Percentiles rank a stretch among this genome's conserved stretches.
Conservation (phyloP, 2,113 vertebrate genomes). For the Vimba vimba region DNA sequence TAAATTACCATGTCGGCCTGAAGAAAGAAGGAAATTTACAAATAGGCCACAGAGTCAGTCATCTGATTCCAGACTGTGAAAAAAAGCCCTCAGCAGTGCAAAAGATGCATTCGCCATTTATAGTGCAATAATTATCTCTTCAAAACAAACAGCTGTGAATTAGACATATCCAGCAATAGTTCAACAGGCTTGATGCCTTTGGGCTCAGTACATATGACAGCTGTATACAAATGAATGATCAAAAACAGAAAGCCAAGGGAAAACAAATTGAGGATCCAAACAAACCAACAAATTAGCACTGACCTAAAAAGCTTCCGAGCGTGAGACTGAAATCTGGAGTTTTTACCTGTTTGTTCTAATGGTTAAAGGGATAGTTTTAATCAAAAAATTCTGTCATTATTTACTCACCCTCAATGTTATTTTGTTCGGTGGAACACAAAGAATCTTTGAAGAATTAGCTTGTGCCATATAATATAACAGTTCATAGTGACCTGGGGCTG, state of each 20-base stretch:
- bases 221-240: slow-evolving; percentile 13
- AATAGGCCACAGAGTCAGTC: slow-evolving; percentile 47
- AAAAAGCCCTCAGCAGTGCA: slow-evolving; percentile 30
- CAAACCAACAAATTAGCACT: slow-evolving; percentile 4
- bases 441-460: too few species aligned
- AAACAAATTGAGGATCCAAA: slow-evolving; percentile 15
- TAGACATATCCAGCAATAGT: slow-evolving; percentile 21
- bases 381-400: neutral
- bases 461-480: too few species aligned
- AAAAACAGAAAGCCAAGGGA: neutral
- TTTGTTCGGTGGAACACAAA: too few species aligned
- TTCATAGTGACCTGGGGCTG: too few species aligned
- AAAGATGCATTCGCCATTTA: slow-evolving; percentile 42
- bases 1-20: slow-evolving; percentile 48
- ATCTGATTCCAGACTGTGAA: slow-evolving; percentile 39
- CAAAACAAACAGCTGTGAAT: slow-evolving; percentile 38
- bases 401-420: neutral
- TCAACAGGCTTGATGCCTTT: slow-evolving; percentile 12
- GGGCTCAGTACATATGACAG: slow-evolving; percentile 25
- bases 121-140: slow-evolving; percentile 33
- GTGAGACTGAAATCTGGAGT: neutral
- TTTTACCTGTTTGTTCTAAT: neutral
- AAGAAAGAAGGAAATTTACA: slow-evolving; percentile 49
- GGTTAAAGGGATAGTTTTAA: neutral
- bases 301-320: neutral